Conservation (phyloP, 2,888 invertebrate genomes). For the Prenolepis imparis region DNA sequence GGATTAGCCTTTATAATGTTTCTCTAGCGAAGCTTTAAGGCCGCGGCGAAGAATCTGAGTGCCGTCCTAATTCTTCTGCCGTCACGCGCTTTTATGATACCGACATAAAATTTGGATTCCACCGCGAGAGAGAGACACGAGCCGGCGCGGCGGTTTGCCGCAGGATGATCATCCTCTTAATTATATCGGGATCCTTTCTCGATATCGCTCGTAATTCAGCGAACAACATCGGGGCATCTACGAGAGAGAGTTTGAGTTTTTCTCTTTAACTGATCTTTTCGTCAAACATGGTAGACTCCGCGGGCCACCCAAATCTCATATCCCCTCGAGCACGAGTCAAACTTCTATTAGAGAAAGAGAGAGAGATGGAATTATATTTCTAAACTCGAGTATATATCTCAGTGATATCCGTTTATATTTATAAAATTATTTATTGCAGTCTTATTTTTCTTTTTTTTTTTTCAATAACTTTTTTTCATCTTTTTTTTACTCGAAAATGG, state of each 20-base stretch:
- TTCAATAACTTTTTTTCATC: not conserved
- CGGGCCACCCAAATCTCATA: conserved; percentile 42
- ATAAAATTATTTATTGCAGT: conserved; percentile 9
- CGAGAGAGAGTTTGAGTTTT: conserved; percentile 59
- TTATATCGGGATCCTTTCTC: conserved; percentile 81
- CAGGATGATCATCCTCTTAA: conserved; percentile 80
- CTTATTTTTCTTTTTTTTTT: not conserved
- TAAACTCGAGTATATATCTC: not conserved
- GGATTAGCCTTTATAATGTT: conserved; percentile 69
- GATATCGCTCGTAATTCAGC: conserved; percentile 84
- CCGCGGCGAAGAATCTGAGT: conserved; percentile 67
- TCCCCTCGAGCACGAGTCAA: conserved; percentile 11
- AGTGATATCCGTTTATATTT: conserved; percentile 28
- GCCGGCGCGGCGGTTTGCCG: conserved; percentile 65
- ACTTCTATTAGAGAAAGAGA: not conserved
- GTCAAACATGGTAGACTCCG: conserved; percentile 60
- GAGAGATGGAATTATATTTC: conserved; percentile 23
- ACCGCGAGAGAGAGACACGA: conserved; percentile 75
- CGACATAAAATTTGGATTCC: conserved; percentile 85
- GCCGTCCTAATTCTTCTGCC: conserved; percentile 85
- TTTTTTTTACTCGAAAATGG: not conserved
- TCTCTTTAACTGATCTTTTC: conserved; percentile 59
- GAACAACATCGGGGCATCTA: conserved; percentile 73
- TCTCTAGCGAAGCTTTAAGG: conserved; percentile 62
- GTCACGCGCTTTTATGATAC: conserved; percentile 85